Evolutionary conservation across 2,113 vertebrate species (phyloP), one percentile per base, ranked within the genome.

Genomic region (Anhinga anhinga): DNA sequence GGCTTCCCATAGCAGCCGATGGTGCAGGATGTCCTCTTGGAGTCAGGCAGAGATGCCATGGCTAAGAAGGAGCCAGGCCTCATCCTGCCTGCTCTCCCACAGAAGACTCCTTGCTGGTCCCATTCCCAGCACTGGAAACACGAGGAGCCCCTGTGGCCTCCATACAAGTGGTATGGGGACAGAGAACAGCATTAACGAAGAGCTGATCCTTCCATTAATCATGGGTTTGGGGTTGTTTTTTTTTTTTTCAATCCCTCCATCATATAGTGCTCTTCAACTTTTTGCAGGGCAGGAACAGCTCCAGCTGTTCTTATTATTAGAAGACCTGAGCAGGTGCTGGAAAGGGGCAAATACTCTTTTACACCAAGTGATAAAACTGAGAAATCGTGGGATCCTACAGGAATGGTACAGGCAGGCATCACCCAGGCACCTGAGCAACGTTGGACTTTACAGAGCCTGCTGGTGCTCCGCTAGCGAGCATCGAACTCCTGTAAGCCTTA

Each of bases 341-440:
- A 5, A 82, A 73, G 69, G 45, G 45, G 10, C 27, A 63, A 58
- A 85, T 2, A 2, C 26, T 40, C 26, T 49, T 72, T 61, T 3
- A 29, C 26, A 25, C 3, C 40, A 9, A 17, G 19, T 30, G 45
- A 8, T 1, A 19, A 15, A 12, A 56, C 74, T 20, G 67, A 25
- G 71, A 63, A 63, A 13, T 10, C 0, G 0, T 0, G 7, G 73
- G 63, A 13, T n/a, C 11, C 38, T 13, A 1, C 15, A 21, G 72
- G 67, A 15, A 27, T 1, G 58, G 71, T 7, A 5, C 4, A 9
- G 56, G 56, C 44, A 65, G n/a, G 10, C 55, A 19, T 9, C 34
- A 25, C 29, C 11, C 52, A 22, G 53, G 61, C 77, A 59, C 50
- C 50, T 10, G 65, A 78, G 50, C 81, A 10, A 4, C 2, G 0